These are phyloP conservation scores for Pachycephus smyrnensis DNA, from an alignment of 2,888 invertebrate species.

Conservation along the genomic window DNA sequence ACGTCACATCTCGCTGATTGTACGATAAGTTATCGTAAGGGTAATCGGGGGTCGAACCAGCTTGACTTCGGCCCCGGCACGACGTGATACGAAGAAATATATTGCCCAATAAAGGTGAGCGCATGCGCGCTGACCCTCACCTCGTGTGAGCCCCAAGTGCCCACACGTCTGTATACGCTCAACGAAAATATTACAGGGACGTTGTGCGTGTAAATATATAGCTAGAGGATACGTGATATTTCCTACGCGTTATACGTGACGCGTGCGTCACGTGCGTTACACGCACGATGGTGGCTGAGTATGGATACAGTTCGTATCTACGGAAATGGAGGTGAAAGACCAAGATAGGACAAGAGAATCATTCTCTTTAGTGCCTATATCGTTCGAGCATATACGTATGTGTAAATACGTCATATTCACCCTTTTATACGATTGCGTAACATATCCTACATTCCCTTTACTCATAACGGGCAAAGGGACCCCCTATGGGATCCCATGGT, in stretches of 20 bases:
- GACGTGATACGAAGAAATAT: conserved; percentile 10
- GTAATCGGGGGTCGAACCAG: conserved; percentile 7
- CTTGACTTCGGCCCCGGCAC: conserved; percentile 1
- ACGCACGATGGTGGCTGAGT: neutral
- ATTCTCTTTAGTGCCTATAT: no score
- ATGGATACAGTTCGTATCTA: neutral
- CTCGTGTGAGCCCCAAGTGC: neutral
- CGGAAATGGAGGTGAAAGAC: neutral
- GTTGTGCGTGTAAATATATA: neutral
- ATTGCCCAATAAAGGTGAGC: conserved; percentile 9
- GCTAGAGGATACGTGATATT: neutral
- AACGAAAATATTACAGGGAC: neutral
- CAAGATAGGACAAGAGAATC: neutral
- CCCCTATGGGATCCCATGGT: neutral
- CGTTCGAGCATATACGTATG: no score
- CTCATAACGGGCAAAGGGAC: neutral
- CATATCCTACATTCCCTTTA: neutral
- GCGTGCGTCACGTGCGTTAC: neutral
- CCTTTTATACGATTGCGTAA: neutral
- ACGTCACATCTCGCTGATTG: conserved; percentile 7
- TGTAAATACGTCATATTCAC: neutral
- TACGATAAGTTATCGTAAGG: conserved; percentile 4
- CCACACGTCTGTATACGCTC: neutral
- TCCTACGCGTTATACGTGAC: conserved; percentile 1
- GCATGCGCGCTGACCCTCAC: conserved; percentile 4